A percentile compares a stretch with the other conserved stretches of the same genome.
These are phyloP conservation scores for Ibidorhyncha struthersii DNA, from an alignment of 2,113 vertebrate genomes.

Conservation along the genomic window DNA sequence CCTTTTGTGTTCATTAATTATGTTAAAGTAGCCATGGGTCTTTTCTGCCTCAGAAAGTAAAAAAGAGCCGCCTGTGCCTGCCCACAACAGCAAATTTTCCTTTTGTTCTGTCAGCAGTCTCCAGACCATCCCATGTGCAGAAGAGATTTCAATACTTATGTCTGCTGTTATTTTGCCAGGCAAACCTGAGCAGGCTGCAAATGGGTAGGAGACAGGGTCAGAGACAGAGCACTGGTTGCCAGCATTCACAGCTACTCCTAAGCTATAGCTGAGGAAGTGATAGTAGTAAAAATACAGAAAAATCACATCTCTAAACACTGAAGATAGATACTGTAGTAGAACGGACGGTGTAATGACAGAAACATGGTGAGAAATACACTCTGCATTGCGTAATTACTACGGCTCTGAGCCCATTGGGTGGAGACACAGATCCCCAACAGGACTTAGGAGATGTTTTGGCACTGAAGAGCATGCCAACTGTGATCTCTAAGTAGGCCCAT, in stretches of 20 bases:
- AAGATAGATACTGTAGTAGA: not conserved
- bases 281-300: not conserved
- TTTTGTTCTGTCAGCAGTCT: not conserved
- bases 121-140: not conserved
- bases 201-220: not conserved
- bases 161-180: not conserved
- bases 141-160: not conserved
- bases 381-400: not conserved
- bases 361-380: not conserved
- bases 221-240: not conserved
- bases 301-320: not conserved
- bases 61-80: not conserved
- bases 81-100: not conserved
- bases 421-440: not conserved
- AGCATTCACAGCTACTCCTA: not conserved
- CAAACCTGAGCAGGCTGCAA: not conserved
- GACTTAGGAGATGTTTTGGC: not conserved
- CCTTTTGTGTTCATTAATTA: not conserved
- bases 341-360: not conserved
- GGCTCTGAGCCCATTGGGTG: not conserved
- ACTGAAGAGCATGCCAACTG: not conserved
- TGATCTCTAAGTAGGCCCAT: not conserved
- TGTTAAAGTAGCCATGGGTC: not conserved
- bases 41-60: not conserved
- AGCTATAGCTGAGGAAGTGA: not conserved